Conservation (phyloP, 2,113 vertebrate species). For the Acrocephalus kingi region DNA sequence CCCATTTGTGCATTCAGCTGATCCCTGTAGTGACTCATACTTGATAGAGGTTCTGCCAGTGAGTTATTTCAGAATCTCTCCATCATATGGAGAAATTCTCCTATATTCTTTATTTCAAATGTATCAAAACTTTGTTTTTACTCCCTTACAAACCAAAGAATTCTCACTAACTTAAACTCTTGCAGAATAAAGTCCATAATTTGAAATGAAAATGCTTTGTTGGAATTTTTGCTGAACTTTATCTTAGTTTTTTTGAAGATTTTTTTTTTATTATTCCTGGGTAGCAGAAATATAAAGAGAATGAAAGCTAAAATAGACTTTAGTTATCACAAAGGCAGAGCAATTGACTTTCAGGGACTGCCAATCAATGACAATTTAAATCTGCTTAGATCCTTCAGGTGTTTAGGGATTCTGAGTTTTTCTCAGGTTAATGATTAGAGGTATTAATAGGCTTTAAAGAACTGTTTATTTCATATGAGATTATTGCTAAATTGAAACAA, state of each 20-base stretch:
- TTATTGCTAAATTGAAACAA: neutral
- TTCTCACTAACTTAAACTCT: neutral
- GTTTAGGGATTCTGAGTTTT: neutral
- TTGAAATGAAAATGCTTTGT: neutral
- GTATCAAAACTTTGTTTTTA: neutral
- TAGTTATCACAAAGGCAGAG: neutral
- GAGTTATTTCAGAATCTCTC: neutral
- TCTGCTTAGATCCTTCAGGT: neutral
- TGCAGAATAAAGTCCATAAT: neutral
- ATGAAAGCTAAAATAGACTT: neutral
- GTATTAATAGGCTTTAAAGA: neutral
- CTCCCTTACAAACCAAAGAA: neutral
- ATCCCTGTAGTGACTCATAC: neutral
- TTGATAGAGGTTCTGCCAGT: neutral
- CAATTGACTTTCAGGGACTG: neutral
- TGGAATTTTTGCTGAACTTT: neutral
- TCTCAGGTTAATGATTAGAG: neutral
- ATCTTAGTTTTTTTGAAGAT: neutral
- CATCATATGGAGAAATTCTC: neutral
- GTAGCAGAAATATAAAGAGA: neutral
- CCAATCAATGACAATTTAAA: neutral
- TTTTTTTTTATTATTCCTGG: neutral
- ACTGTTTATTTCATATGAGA: neutral
- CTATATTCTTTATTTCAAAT: neutral
- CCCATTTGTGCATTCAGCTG: neutral